Evolutionary conservation across 2,888 invertebrate species (phyloP).

Genomic region (Furcula furcula): DNA sequence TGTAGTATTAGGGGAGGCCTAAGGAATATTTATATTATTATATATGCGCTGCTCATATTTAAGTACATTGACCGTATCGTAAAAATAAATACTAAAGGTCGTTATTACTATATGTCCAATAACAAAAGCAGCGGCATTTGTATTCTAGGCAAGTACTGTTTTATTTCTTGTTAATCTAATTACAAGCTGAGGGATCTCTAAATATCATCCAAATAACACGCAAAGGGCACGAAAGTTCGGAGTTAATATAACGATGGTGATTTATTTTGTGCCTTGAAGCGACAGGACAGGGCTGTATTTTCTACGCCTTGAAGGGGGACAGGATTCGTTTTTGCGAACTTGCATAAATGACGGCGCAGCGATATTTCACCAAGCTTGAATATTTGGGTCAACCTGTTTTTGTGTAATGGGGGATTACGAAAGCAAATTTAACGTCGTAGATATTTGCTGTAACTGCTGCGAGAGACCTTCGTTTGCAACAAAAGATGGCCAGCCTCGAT

Average conservation of each 20-base stretch:
- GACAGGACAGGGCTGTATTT: conserved; percentile 58
- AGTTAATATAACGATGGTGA: conserved; percentile 39
- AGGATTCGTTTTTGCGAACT: conserved; percentile 76
- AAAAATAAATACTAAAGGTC: conserved; percentile 13
- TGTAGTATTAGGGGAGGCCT: conserved; percentile 53
- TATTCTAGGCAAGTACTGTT: conserved; percentile 27
- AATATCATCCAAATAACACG: conserved; percentile 64
- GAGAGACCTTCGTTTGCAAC: conserved; percentile 63
- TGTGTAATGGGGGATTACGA: conserved; percentile 76
- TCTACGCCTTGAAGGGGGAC: conserved; percentile 48
- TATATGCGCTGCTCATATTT: conserved; percentile 39
- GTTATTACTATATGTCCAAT: conserved; percentile 8
- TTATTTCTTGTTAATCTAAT: conserved; percentile 57
- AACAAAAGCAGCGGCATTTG: conserved; percentile 6
- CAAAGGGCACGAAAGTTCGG: conserved; percentile 55
- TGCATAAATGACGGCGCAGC: conserved; percentile 74
- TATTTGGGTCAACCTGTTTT: conserved; percentile 81
- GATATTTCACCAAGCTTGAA: conserved; percentile 72
- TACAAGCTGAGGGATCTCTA: conserved; percentile 52
- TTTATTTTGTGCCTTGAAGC: conserved; percentile 57
- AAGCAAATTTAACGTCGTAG: conserved; percentile 77
- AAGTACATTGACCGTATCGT: conserved; percentile 20
- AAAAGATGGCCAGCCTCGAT: conserved; percentile 69
- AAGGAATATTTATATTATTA: conserved; percentile 64
- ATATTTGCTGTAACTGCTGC: conserved; percentile 71